A percentile compares a stretch with the other conserved stretches of the same genome.
Evolutionary conservation across 2,797 vertebrate genomes (phyloP).

Genomic region (Erithacus rubecula): DNA sequence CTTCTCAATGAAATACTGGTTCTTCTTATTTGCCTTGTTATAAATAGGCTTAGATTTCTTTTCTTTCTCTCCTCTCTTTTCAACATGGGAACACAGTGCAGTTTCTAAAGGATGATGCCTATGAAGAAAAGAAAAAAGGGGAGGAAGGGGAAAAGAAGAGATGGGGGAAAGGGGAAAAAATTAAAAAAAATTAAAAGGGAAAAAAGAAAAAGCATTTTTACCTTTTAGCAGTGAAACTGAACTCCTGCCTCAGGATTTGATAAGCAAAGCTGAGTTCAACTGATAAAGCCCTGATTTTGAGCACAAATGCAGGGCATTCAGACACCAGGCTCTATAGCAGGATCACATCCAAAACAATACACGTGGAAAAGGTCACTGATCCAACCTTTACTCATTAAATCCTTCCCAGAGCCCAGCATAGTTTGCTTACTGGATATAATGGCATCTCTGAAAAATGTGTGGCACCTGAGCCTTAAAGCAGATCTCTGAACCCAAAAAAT

Average conservation of each 20-base stretch:
- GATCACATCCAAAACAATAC: neutral
- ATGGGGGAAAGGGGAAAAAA: fast-evolving
- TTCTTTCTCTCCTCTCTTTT: neutral
- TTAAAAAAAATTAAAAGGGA: neutral
- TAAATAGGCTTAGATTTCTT: neutral
- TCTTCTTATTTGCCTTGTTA: conserved; percentile 42
- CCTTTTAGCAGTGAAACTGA: neutral
- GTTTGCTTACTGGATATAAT: neutral
- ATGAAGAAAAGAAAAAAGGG: neutral
- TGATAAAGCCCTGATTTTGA: conserved; percentile 2
- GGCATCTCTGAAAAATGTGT: neutral
- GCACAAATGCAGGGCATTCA: neutral
- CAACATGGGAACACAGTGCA: fast-evolving
- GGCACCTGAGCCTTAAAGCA: neutral
- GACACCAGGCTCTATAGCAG: neutral
- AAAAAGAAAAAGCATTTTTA: neutral
- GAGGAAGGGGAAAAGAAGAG: too few relatives aligned
- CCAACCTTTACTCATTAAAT: conserved; percentile 29
- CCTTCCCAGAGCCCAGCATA: neutral
- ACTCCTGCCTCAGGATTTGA: neutral
- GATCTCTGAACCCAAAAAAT: neutral
- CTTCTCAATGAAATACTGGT: conserved; percentile 32
- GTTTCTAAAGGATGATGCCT: neutral
- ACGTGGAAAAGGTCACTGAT: conserved; percentile 16
- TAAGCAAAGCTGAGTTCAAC: conserved; percentile 17